These are phyloP conservation scores for Chaetophractus vellerosus DNA, from an alignment of 2,797 vertebrate genomes.

Conservation along the genomic window DNA sequence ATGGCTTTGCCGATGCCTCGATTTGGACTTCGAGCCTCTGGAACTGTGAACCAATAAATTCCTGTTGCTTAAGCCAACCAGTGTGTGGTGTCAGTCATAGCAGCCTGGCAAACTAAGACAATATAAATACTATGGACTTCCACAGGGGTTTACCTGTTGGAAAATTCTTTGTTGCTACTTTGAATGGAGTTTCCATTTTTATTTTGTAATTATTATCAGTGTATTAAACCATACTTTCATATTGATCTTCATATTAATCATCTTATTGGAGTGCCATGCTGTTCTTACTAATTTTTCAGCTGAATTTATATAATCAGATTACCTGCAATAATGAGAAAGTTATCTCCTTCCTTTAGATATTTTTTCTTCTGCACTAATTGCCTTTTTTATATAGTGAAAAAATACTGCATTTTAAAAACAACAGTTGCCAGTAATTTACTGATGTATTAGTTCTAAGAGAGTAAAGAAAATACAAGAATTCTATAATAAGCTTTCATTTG, in stretches of 20 bases:
- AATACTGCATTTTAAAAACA: too few relatives aligned
- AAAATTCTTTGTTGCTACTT: not conserved
- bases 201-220: slow-evolving; percentile 12
- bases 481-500: too few relatives aligned
- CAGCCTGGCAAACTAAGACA: too few relatives aligned
- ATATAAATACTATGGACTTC: not conserved
- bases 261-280: not conserved
- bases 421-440: too few relatives aligned
- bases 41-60: too few relatives aligned
- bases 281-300: slow-evolving; percentile 26
- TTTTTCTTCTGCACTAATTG: not conserved
- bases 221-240: not conserved
- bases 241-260: not conserved
- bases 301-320: not conserved
- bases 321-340: not conserved
- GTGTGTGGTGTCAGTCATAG: too few relatives aligned
- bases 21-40: too few relatives aligned
- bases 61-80: too few relatives aligned
- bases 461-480: too few relatives aligned
- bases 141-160: not conserved
- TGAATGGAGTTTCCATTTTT: not conserved
- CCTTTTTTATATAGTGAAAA: not conserved
- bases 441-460: too few relatives aligned
- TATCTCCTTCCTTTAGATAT: not conserved
- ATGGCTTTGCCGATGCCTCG: too few relatives aligned